These are phyloP conservation scores for Oryzias melastigma DNA, from an alignment of 2,113 vertebrate genomes.

Conservation along the genomic window DNA sequence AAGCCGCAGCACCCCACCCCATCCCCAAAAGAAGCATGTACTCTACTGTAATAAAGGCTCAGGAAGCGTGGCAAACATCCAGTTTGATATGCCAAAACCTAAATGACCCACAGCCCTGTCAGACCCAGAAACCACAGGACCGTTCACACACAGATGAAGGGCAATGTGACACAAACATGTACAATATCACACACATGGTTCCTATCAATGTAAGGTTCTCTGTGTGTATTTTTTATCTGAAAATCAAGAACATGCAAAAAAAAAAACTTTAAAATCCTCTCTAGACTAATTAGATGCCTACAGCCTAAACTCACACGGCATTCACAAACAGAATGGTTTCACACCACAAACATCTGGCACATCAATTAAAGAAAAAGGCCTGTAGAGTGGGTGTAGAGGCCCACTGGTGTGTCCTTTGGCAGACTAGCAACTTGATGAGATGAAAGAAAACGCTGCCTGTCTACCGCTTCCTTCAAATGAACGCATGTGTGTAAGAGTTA, in stretches of 20 bases:
- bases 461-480: conserved; percentile 1
- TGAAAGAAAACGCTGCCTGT: neutral
- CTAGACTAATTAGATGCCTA: neutral
- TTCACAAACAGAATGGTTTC: neutral
- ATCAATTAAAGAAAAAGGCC: conserved; percentile 4
- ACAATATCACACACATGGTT: too few relatives aligned
- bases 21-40: too few relatives aligned
- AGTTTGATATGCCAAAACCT: neutral
- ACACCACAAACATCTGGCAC: neutral
- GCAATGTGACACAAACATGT: neutral
- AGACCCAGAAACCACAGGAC: conserved; percentile 7
- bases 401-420: conserved; percentile 21
- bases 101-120: neutral
- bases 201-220: neutral
- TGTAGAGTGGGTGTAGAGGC: conserved; percentile 1
- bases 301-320: neutral
- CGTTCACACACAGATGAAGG: neutral
- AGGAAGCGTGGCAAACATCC: neutral
- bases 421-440: conserved; percentile 21
- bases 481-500: conserved; percentile 8
- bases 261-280: neutral
- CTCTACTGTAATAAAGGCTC: neutral
- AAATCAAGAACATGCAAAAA: neutral
- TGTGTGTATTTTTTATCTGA: neutral
- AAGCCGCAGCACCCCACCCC: too few relatives aligned